A percentile compares a stretch with the other conserved stretches of the same genome.
Conservation (phyloP, 92 coral and sea anemone genomes). For the Parazoanthus atlanticus region DNA sequence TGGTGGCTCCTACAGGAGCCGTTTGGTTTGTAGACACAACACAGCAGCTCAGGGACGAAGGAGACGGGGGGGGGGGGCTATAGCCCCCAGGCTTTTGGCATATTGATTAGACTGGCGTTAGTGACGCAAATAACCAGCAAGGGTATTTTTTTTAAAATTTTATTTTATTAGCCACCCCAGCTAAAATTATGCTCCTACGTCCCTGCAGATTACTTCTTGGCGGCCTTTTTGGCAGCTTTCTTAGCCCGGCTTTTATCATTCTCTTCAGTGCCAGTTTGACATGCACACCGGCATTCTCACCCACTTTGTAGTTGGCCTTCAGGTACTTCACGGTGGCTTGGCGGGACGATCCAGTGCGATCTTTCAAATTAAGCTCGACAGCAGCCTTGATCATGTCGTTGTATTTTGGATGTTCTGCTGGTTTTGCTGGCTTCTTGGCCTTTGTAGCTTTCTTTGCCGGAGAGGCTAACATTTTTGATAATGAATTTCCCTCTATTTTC, state of each 20-base stretch:
- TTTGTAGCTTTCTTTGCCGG: slow-evolving; percentile 38
- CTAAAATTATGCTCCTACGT: too few species aligned
- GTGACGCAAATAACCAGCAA: too few species aligned
- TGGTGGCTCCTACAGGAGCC: background rate
- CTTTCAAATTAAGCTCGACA: background rate
- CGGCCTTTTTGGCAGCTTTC: background rate
- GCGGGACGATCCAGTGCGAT: background rate
- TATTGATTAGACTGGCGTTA: too few species aligned
- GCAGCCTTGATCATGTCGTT: slow-evolving; percentile 53
- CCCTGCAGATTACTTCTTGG: background rate
- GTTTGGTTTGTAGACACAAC: background rate
- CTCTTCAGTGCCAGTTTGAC: background rate
- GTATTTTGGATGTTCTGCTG: slow-evolving; percentile 67
- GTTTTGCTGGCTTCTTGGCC: slow-evolving; percentile 55
- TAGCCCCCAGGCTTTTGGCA: background rate
- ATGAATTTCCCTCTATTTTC: too few species aligned
- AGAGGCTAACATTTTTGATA: slow-evolving; percentile 22
- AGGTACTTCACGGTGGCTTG: background rate
- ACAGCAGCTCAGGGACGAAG: background rate
- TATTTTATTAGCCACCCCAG: too few species aligned
- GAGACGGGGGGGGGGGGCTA: too few species aligned
- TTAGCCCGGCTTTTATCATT: background rate
- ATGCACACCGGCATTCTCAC: background rate
- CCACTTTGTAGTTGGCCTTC: background rate
- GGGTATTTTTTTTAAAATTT: too few species aligned